A percentile compares a stretch with the other conserved stretches of the same genome.
Evolutionary conservation across 2,888 invertebrate species (phyloP).

Genomic region (Chorisops tibialis): DNA sequence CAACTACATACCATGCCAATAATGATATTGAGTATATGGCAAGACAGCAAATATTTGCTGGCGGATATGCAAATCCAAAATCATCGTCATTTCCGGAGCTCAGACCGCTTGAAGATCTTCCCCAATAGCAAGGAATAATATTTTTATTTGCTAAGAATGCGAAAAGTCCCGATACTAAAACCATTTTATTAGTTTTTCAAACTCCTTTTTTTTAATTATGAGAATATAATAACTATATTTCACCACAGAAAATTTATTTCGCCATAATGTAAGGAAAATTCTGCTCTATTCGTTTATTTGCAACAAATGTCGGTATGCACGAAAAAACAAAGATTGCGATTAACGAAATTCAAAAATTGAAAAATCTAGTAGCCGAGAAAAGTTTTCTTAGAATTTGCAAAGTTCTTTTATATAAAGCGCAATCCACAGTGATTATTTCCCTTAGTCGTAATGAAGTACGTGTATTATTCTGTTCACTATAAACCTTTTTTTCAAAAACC

Average conservation of each 20-base stretch:
- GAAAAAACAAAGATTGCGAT: background rate
- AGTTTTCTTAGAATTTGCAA: no score
- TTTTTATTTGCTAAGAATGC: conserved; percentile 17
- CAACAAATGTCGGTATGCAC: background rate
- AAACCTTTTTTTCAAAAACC: no score
- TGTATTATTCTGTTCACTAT: no score
- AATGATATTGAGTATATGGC: conserved; percentile 11
- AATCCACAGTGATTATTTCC: no score
- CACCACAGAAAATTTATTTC: conserved; percentile 17
- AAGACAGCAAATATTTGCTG: conserved; percentile 9
- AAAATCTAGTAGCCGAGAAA: no score
- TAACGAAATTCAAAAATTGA: no score
- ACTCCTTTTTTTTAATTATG: conserved; percentile 8
- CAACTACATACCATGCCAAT: conserved; percentile 9
- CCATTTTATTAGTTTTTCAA: conserved; percentile 6
- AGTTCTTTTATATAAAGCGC: no score
- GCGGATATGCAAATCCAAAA: background rate
- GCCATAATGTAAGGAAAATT: conserved; percentile 5
- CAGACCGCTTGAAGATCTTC: background rate
- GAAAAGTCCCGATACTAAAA: conserved; percentile 15
- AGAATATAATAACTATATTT: background rate
- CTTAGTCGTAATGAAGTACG: no score
- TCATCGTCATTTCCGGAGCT: background rate
- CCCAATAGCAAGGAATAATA: conserved; percentile 21
- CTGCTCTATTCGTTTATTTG: conserved; percentile 1